Evolutionary conservation across 2,888 invertebrate species (phyloP).

Genomic region (Serrognathus titanus): DNA sequence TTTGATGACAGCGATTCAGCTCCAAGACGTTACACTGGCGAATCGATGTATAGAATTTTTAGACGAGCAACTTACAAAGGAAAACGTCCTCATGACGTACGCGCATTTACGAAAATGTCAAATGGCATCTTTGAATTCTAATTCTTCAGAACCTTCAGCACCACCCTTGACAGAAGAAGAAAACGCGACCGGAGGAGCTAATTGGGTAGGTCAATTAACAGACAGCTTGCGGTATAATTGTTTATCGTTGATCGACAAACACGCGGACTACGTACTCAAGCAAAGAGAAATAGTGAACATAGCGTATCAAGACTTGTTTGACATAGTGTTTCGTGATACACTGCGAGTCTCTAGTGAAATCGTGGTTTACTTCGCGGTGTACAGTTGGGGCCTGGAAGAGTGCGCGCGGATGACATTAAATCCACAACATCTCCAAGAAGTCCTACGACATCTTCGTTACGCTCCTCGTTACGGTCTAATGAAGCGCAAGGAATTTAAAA

Average conservation of each 20-base stretch:
- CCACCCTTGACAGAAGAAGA: constrained; percentile 43
- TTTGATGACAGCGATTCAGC: constrained; percentile 71
- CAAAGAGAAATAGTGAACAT: constrained; percentile 61
- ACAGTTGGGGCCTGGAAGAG: constrained; percentile 59
- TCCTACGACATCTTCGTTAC: constrained; percentile 46
- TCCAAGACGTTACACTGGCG: constrained; percentile 67
- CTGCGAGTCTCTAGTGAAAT: constrained; percentile 63
- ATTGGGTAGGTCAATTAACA: constrained; percentile 51
- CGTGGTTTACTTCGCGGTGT: constrained; percentile 60
- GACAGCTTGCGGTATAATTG: constrained; percentile 66
- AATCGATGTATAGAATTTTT: constrained; percentile 66
- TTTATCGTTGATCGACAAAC: constrained; percentile 58
- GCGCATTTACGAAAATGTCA: constrained; percentile 51
- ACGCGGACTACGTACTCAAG: constrained; percentile 54
- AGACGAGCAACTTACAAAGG: constrained; percentile 59
- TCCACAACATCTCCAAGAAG: constrained; percentile 50
- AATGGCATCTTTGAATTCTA: constrained; percentile 34
- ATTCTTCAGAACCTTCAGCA: constrained; percentile 43
- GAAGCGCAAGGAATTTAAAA: constrained; percentile 59
- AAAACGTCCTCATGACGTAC: constrained; percentile 64
- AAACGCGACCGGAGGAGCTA: constrained; percentile 32
- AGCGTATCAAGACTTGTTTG: constrained; percentile 60
- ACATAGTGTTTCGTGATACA: constrained; percentile 65
- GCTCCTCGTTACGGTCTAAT: constrained; percentile 55
- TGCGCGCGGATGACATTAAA: constrained; percentile 55